Percentiles rank a stretch among this genome's conserved stretches.
Evolutionary conservation across 1,140 invertebrate species (phyloP).

Genomic region (Ditylenchus dipsaci): DNA sequence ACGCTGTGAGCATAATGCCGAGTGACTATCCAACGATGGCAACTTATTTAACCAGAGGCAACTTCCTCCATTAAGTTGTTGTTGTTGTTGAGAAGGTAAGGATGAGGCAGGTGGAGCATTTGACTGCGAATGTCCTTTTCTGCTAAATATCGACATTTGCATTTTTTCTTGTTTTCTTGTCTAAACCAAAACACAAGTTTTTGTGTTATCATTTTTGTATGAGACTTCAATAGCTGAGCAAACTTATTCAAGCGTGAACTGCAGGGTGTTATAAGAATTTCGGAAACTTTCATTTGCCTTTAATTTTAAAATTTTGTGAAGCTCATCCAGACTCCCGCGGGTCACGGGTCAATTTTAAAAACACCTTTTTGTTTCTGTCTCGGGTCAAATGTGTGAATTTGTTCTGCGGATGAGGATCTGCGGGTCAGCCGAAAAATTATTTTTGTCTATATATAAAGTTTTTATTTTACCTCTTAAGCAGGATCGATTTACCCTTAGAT

Average conservation of each 20-base stretch:
- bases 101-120: neutral
- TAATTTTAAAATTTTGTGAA: no score
- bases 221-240: neutral
- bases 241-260: neutral
- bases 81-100: slow-evolving; percentile 7
- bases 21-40: slow-evolving; percentile 33
- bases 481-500: no score
- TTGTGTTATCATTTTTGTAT: neutral
- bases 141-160: slow-evolving; percentile 16
- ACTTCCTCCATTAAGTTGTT: slow-evolving; percentile 6
- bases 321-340: no score
- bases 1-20: slow-evolving; percentile 27
- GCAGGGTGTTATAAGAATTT: no score
- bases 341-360: no score
- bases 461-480: no score
- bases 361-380: no score
- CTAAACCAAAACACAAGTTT: slow-evolving; percentile 9
- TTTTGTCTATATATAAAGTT: no score
- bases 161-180: neutral
- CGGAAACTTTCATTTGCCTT: no score
- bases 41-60: slow-evolving; percentile 26
- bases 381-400: no score
- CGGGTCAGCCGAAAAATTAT: no score
- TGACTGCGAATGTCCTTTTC: slow-evolving; percentile 6
- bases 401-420: no score